phyloP scores from a whole-genome alignment of 1,140 invertebrate species.

The Zaprionus taronus region DNA sequence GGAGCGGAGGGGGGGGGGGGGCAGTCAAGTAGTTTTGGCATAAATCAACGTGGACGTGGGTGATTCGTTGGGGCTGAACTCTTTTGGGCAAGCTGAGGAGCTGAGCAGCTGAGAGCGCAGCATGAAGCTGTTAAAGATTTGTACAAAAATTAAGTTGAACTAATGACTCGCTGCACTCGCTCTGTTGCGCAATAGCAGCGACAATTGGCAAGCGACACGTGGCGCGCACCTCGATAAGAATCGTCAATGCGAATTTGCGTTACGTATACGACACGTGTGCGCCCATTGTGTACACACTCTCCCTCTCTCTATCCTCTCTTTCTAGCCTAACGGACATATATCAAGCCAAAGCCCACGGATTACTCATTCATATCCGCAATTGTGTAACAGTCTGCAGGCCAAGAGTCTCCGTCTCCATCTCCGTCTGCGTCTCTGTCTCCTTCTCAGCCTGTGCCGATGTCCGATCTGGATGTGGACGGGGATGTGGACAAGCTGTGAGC shows the following conservation, averaged over 20 bases:
- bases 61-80: constrained; percentile 51
- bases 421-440: not conserved
- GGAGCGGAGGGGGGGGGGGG: not conserved
- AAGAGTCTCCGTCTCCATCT: not conserved
- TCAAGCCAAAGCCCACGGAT: constrained; percentile 81
- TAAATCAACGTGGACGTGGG: constrained; percentile 56
- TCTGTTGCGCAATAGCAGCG: constrained; percentile 44
- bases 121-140: constrained; percentile 78
- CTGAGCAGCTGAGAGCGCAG: constrained; percentile 40
- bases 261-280: constrained; percentile 82
- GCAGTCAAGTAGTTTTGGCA: constrained; percentile 18
- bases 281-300: constrained; percentile 52
- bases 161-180: constrained; percentile 56
- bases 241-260: constrained; percentile 74
- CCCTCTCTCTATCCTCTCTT: constrained; percentile 8
- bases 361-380: constrained; percentile 83
- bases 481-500: too few species aligned
- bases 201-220: constrained; percentile 57
- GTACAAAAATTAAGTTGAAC: constrained; percentile 75
- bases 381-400: constrained; percentile 56
- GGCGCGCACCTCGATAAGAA: constrained; percentile 66
- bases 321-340: constrained; percentile 71
- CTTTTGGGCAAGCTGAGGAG: not conserved
- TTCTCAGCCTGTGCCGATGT: not conserved
- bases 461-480: constrained; percentile 49